These are phyloP conservation scores for Microcebus murinus DNA, from an alignment of 2,113 vertebrate genomes.

Conservation along the genomic window DNA sequence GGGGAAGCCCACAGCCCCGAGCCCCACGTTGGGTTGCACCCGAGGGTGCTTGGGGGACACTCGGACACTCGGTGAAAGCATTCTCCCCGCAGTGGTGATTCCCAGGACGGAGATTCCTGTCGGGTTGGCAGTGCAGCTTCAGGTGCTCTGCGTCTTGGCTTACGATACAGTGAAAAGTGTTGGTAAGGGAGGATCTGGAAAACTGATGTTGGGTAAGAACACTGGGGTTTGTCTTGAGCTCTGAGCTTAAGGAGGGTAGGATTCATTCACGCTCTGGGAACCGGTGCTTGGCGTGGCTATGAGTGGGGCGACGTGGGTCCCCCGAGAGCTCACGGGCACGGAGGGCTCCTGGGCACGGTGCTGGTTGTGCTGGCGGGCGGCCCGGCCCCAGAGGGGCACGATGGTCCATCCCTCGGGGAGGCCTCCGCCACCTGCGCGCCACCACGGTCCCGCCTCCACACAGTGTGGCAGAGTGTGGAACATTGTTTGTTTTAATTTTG, in stretches of 20 bases:
- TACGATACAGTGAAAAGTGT: not conserved
- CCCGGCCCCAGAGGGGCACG: not conserved
- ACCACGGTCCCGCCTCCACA: rapidly evolving
- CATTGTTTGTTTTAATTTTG: rapidly evolving
- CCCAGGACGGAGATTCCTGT: not conserved
- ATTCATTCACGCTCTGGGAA: not conserved
- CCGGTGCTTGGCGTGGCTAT: not conserved
- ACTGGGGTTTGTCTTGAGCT: not conserved
- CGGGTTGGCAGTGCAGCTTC: not conserved
- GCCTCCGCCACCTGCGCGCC: rapidly evolving
- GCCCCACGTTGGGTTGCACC: not conserved
- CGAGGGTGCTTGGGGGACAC: rapidly evolving
- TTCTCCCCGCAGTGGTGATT: not conserved
- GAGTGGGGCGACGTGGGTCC: rapidly evolving
- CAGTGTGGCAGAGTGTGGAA: rapidly evolving
- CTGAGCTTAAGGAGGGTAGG: no score
- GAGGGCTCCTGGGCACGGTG: not conserved
- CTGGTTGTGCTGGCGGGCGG: not conserved
- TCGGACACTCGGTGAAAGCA: rapidly evolving
- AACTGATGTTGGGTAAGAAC: not conserved
- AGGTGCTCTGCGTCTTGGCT: not conserved
- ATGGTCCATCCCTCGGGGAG: not conserved
- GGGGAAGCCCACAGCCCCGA: not conserved
- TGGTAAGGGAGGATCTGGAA: not conserved
- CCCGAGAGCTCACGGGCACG: not conserved